A percentile compares a stretch with the other conserved stretches of the same genome.
These are phyloP conservation scores for Leuciscus idus DNA, from an alignment of 2,113 vertebrate genomes.

Conservation along the genomic window DNA sequence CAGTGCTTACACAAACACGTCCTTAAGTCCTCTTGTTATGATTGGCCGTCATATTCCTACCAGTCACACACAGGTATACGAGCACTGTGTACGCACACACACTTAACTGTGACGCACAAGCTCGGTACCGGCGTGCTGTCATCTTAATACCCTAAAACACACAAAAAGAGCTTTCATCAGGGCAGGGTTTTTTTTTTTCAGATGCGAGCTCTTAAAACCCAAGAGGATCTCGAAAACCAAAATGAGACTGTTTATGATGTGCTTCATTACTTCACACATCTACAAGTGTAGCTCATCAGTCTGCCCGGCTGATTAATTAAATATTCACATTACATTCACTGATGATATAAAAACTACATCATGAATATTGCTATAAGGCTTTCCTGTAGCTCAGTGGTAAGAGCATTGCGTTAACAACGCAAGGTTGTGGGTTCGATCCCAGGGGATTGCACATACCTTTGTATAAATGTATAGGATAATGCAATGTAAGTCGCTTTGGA, in stretches of 20 bases:
- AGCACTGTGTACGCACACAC: background rate
- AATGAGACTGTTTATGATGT: background rate
- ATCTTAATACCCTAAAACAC: background rate
- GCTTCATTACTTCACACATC: background rate
- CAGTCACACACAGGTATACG: conserved; percentile 43
- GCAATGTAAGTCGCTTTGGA: too few relatives aligned
- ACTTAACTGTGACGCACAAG: conserved; percentile 11
- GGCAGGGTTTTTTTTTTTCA: background rate
- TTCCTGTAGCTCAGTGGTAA: too few relatives aligned
- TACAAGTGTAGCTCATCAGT: background rate
- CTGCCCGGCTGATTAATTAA: background rate
- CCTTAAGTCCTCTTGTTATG: conserved; percentile 58
- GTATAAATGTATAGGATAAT: too few relatives aligned
- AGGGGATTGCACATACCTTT: too few relatives aligned
- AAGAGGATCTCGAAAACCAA: background rate
- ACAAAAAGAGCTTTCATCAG: conserved; percentile 35
- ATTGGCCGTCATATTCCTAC: conserved; percentile 53
- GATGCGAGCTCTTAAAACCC: background rate
- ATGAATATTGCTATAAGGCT: background rate
- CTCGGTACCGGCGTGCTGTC: background rate
- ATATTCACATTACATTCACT: background rate
- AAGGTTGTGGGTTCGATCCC: too few relatives aligned
- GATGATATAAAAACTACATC: background rate
- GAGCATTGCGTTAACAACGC: too few relatives aligned
- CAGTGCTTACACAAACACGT: conserved; percentile 59